Evolutionary conservation across 2,888 invertebrate genomes (phyloP).

Genomic region (Netelia inedita): DNA sequence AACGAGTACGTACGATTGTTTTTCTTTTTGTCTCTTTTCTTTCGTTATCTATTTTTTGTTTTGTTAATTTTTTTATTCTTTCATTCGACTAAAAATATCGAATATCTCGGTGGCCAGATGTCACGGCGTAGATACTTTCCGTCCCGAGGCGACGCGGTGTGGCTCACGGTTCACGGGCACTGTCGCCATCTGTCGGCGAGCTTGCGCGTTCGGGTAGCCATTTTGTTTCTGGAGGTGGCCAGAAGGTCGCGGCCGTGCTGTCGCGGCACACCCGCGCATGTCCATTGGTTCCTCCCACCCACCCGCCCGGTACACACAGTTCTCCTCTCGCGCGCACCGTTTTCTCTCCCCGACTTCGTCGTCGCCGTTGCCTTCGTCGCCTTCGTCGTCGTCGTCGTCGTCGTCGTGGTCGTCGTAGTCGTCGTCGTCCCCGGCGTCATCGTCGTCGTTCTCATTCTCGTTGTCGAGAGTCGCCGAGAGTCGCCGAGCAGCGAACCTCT

Average conservation of each 20-base stretch:
- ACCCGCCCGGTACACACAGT: slow-evolving; percentile 61
- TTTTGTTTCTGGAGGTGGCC: slow-evolving; percentile 87
- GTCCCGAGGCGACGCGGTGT: too few relatives aligned
- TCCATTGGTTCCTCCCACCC: slow-evolving; percentile 85
- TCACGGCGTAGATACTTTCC: background rate
- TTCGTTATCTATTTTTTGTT: background rate
- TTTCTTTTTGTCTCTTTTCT: slow-evolving; percentile 4
- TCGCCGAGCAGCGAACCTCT: slow-evolving; percentile 52
- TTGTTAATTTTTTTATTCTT: too few relatives aligned
- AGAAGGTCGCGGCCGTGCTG: slow-evolving; percentile 85
- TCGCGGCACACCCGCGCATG: slow-evolving; percentile 86
- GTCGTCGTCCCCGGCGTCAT: slow-evolving; percentile 69
- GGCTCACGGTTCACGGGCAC: slow-evolving; percentile 56
- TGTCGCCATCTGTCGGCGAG: slow-evolving; percentile 85
- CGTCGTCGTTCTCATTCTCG: slow-evolving; percentile 64
- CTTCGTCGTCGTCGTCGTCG: slow-evolving; percentile 66
- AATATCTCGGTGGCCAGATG: slow-evolving; percentile 13
- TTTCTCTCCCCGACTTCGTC: slow-evolving; percentile 70
- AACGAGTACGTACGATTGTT: background rate
- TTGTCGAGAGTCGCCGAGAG: slow-evolving; percentile 69
- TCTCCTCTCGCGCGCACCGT: slow-evolving; percentile 73
- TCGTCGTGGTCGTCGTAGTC: slow-evolving; percentile 66
- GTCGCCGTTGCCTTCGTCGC: slow-evolving; percentile 64
- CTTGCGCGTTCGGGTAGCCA: slow-evolving; percentile 85
- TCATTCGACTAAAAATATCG: slow-evolving; percentile 22